Percentiles rank a stretch among this genome's conserved stretches.
Conservation (phyloP, 2,888 invertebrate species). For the Heliconius cydno region DNA sequence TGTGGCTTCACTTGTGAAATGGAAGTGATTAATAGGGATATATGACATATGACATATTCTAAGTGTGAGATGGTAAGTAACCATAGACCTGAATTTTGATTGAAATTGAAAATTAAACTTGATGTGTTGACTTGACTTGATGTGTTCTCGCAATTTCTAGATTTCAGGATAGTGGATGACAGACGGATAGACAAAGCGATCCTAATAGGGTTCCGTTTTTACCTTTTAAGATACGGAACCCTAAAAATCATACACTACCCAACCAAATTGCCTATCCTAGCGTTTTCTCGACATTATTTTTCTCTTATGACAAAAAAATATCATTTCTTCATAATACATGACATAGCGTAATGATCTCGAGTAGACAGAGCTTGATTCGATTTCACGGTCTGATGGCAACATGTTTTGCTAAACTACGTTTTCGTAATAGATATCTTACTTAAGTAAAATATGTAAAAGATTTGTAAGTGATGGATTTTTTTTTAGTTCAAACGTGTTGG, state of each 20-base stretch:
- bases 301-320: slow-evolving; percentile 23
- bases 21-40: background rate
- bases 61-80: too few species aligned
- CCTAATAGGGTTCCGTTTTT: too few species aligned
- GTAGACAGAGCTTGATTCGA: slow-evolving; percentile 41
- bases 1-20: background rate
- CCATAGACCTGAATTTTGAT: too few species aligned
- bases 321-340: slow-evolving; percentile 24
- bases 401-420: slow-evolving; percentile 38
- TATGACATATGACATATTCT: background rate
- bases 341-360: slow-evolving; percentile 34
- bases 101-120: too few species aligned
- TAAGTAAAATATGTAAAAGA: slow-evolving; percentile 21
- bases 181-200: too few species aligned
- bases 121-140: too few species aligned
- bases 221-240: too few species aligned
- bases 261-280: background rate
- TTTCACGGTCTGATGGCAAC: slow-evolving; percentile 40
- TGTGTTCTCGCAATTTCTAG: too few species aligned
- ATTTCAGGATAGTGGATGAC: too few species aligned
- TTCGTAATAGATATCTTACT: slow-evolving; percentile 31
- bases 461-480: background rate
- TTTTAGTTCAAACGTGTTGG: background rate
- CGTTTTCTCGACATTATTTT: slow-evolving; percentile 6
- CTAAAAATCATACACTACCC: background rate